Conservation (phyloP, 2,113 vertebrate species). For the Alethe castanea region DNA sequence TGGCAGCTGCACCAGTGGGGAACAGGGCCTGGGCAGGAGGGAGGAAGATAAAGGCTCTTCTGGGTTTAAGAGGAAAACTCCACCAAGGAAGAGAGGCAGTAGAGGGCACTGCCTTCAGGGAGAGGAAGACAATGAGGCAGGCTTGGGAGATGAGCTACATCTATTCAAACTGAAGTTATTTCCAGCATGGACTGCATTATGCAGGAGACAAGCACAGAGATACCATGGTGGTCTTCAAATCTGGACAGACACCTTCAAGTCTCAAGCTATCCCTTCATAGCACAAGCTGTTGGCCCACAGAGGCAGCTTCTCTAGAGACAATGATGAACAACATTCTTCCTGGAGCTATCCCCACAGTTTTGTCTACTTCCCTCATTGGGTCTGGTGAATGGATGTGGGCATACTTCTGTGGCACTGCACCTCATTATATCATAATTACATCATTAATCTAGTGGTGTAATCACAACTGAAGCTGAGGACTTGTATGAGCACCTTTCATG, state of each 20-base stretch:
- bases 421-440: neutral
- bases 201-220: neutral
- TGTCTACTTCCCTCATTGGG: neutral
- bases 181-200: neutral
- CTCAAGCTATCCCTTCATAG: neutral
- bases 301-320: neutral
- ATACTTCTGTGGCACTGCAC: neutral
- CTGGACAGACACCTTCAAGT: neutral
- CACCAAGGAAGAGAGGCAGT: neutral
- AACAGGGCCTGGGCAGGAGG: neutral
- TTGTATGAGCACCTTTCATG: neutral
- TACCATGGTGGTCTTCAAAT: neutral
- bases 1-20: accelerated
- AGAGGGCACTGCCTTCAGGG: neutral
- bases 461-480: neutral
- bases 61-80: neutral
- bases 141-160: neutral
- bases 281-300: neutral
- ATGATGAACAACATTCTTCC: neutral
- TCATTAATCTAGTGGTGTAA: neutral
- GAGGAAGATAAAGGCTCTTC: neutral
- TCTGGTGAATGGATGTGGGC: neutral
- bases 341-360: neutral
- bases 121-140: neutral
- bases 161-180: neutral